Percentiles rank a stretch among this genome's conserved stretches.
Evolutionary conservation across 2,888 invertebrate species (phyloP).

Genomic region (Meiosimyza decipiens): DNA sequence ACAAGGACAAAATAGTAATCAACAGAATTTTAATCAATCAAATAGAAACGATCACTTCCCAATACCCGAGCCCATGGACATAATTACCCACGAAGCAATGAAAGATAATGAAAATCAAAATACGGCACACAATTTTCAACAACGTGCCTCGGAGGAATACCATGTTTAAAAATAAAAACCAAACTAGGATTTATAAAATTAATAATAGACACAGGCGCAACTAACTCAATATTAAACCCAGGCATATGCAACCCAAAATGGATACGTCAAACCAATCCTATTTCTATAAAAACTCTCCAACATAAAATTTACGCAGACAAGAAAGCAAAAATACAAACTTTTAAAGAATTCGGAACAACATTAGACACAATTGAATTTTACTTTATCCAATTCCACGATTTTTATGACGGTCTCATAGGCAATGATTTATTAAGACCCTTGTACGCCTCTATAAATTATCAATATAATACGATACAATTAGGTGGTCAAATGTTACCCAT

Average conservation of each 20-base stretch:
- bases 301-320: slow-evolving; percentile 18
- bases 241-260: slow-evolving; percentile 35
- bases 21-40: slow-evolving; percentile 20
- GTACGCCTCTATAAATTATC: slow-evolving; percentile 28
- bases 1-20: slow-evolving; percentile 11
- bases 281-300: slow-evolving; percentile 34
- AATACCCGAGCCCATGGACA: slow-evolving; percentile 39
- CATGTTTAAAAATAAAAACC: slow-evolving; percentile 38
- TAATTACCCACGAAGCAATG: slow-evolving; percentile 25
- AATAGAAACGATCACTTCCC: slow-evolving; percentile 16
- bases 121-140: slow-evolving; percentile 26
- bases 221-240: slow-evolving; percentile 36
- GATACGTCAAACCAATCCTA: background rate
- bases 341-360: slow-evolving; percentile 34
- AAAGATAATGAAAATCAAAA: slow-evolving; percentile 5
- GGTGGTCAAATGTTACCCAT: too few relatives aligned
- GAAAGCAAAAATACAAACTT: slow-evolving; percentile 32
- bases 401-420: slow-evolving; percentile 38
- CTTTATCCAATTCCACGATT: slow-evolving; percentile 36
- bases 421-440: slow-evolving; percentile 35
- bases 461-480: too few relatives aligned
- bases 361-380: slow-evolving; percentile 29
- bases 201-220: slow-evolving; percentile 40
- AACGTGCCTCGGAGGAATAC: slow-evolving; percentile 40
- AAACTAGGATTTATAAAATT: slow-evolving; percentile 35